phyloP scores from a whole-genome alignment of 2,113 vertebrate genomes.

The Rhabdomys dilectus region DNA sequence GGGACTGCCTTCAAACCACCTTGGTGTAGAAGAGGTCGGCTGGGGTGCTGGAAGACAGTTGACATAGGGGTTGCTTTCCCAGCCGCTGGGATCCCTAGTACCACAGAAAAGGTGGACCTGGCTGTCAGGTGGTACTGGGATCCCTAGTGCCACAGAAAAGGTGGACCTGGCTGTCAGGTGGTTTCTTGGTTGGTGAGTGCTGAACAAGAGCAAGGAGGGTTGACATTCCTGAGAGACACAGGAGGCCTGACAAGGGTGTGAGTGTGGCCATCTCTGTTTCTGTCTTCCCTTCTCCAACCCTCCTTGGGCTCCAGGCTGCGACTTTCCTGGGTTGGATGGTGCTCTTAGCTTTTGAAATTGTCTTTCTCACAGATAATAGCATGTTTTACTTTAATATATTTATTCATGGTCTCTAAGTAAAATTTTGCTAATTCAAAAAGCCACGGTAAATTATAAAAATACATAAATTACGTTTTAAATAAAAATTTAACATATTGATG shows the following conservation, averaged over 20 bases:
- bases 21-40: not conserved
- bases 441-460: not conserved
- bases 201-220: not conserved
- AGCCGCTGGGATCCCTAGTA: not conserved
- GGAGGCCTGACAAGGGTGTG: not conserved
- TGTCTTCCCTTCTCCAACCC: not conserved
- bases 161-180: not conserved
- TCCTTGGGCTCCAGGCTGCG: not conserved
- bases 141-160: not conserved
- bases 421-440: slow-evolving; percentile 48
- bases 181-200: not conserved
- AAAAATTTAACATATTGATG: slow-evolving; percentile 47
- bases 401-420: not conserved
- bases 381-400: not conserved
- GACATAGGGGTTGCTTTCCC: not conserved
- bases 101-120: not conserved
- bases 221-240: not conserved
- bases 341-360: not conserved
- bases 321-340: not conserved
- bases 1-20: not conserved
- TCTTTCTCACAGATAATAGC: not conserved
- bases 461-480: not conserved
- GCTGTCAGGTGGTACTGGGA: not conserved
- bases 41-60: not conserved
- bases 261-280: accelerated